A percentile compares a stretch with the other conserved stretches of the same genome.
Evolutionary conservation across 2,113 vertebrate genomes (phyloP).

Genomic region (Diglossa brunneiventris): DNA sequence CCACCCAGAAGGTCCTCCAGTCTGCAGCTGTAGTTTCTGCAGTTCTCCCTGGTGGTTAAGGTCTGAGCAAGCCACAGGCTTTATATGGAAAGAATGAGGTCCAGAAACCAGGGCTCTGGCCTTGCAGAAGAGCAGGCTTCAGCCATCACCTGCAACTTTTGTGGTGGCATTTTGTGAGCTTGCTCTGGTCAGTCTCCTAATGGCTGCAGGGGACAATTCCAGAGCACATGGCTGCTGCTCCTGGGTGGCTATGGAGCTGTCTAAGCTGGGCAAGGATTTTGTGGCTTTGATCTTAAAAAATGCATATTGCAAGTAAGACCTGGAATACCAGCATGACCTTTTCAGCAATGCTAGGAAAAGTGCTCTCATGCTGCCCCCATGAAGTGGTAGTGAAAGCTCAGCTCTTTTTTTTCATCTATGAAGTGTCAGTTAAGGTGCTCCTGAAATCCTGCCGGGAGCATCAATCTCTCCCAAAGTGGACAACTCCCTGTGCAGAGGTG

Average conservation of each 20-base stretch:
- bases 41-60: neutral
- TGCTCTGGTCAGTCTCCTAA: neutral
- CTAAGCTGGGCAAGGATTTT: neutral
- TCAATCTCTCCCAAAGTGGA: neutral
- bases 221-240: neutral
- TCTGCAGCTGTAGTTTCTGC: neutral
- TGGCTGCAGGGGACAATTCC: neutral
- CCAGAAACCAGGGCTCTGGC: neutral
- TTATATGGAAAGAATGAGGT: neutral
- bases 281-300: neutral
- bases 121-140: neutral
- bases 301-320: neutral
- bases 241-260: neutral
- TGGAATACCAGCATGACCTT: neutral
- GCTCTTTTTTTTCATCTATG: neutral
- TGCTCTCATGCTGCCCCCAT: neutral
- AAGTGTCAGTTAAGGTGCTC: neutral
- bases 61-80: neutral
- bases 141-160: neutral
- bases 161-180: neutral
- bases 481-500: rapidly evolving
- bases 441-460: neutral
- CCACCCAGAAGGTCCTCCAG: neutral
- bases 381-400: neutral
- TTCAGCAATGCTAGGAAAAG: neutral